Conservation (phyloP, 2,888 invertebrate genomes). For the Portevinia maculata region DNA sequence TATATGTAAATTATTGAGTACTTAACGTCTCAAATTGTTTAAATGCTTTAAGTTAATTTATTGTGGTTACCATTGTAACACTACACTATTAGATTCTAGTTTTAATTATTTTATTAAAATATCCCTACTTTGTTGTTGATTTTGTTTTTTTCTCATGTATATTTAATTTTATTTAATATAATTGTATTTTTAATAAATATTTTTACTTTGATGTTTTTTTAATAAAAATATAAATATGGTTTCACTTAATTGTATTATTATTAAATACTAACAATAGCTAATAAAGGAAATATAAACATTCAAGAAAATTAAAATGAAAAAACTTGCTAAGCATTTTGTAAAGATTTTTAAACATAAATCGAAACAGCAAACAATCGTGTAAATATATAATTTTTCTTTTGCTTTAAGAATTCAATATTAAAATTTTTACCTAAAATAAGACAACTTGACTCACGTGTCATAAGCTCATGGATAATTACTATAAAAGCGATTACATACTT, state of each 20-base stretch:
- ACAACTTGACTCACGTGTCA: constrained; percentile 62
- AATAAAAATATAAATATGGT: constrained; percentile 68
- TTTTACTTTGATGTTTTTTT: constrained; percentile 43
- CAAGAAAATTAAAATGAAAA: constrained; percentile 30
- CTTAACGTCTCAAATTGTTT: constrained; percentile 53
- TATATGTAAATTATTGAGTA: constrained; percentile 34
- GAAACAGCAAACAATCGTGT: constrained; percentile 61
- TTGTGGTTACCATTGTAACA: constrained; percentile 42
- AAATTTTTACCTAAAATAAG: constrained; percentile 53
- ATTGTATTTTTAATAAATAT: constrained; percentile 59
- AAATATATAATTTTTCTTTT: constrained; percentile 47
- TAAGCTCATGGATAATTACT: constrained; percentile 67
- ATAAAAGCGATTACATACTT: constrained; percentile 38
- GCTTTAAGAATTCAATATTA: constrained; percentile 46
- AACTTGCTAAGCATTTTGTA: constrained; percentile 47
- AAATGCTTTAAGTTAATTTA: constrained; percentile 14
- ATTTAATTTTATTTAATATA: constrained; percentile 61
- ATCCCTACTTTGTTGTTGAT: constrained; percentile 57
- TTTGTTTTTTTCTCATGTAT: constrained; percentile 23
- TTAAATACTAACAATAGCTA: constrained; percentile 50
- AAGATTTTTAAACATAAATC: constrained; percentile 35
- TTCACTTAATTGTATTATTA: constrained; percentile 46
- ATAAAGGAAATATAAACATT: constrained; percentile 25
- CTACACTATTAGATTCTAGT: constrained; percentile 61
- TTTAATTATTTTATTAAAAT: constrained; percentile 64